phyloP scores from a whole-genome alignment of 2,888 invertebrate species.

The Frankliniella intonsa region DNA sequence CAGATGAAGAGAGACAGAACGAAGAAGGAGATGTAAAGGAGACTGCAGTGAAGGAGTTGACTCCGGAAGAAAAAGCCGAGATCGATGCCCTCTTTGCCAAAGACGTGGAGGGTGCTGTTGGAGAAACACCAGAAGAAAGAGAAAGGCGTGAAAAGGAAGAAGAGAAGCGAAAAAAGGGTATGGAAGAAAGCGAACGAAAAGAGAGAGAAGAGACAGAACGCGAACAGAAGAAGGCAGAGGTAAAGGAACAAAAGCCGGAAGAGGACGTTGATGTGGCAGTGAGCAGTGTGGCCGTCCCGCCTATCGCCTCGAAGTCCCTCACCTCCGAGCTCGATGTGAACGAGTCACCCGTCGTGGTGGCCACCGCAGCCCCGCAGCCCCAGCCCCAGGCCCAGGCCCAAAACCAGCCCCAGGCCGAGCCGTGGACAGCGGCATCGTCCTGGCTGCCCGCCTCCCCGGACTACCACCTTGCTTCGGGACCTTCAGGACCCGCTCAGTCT shows the following conservation, averaged over 20 bases:
- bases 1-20: not conserved
- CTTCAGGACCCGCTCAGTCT: too few species aligned
- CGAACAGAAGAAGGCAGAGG: not conserved
- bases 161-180: not conserved
- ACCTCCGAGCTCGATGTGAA: not conserved
- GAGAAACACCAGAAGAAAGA: not conserved
- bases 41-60: not conserved
- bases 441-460: not conserved
- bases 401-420: not conserved
- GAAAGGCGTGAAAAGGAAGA: not conserved
- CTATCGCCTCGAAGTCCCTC: not conserved
- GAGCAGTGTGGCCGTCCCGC: not conserved
- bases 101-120: too few species aligned
- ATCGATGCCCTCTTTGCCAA: too few species aligned
- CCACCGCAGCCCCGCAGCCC: not conserved
- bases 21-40: not conserved
- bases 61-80: not conserved
- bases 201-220: not conserved
- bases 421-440: not conserved
- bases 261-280: too few species aligned
- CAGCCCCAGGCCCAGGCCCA: too few species aligned
- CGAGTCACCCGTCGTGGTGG: not conserved
- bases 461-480: not conserved
- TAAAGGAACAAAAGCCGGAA: not conserved
- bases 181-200: not conserved